These are phyloP conservation scores for Phengaris alcon DNA, from an alignment of 2,888 invertebrate genomes.

Conservation along the genomic window DNA sequence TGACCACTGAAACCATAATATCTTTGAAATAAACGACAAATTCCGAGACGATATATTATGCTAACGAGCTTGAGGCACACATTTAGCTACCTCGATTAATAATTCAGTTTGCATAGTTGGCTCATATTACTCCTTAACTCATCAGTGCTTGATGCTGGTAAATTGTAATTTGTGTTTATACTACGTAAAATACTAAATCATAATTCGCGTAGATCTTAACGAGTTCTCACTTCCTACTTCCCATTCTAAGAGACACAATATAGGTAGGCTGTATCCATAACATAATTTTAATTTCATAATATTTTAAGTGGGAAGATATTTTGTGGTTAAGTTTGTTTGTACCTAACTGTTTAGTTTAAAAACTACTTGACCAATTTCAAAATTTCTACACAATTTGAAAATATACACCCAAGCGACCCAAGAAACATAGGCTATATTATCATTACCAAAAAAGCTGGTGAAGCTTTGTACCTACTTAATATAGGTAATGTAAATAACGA, in stretches of 20 bases:
- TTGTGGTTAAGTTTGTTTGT: no score
- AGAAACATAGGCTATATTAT: no score
- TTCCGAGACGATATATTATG: neutral
- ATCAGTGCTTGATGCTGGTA: neutral
- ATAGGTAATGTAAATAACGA: no score
- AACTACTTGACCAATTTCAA: no score
- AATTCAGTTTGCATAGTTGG: conserved; percentile 5
- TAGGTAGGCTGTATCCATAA: neutral
- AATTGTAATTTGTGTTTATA: neutral
- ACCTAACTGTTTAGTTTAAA: no score
- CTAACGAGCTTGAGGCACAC: neutral
- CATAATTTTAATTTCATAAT: no score
- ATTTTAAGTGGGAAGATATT: no score
- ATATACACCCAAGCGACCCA: no score
- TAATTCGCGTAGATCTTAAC: neutral
- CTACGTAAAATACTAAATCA: neutral
- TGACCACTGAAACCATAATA: neutral
- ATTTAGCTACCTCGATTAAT: neutral
- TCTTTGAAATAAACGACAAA: neutral
- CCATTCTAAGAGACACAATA: neutral
- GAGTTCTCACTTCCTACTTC: neutral
- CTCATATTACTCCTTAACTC: neutral
- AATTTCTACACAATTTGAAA: no score
- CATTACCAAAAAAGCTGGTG: no score
- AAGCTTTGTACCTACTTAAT: no score